Base-by-base conservation (phyloP, 2,888 invertebrate species). In the Pterobdella sp. region DNA sequence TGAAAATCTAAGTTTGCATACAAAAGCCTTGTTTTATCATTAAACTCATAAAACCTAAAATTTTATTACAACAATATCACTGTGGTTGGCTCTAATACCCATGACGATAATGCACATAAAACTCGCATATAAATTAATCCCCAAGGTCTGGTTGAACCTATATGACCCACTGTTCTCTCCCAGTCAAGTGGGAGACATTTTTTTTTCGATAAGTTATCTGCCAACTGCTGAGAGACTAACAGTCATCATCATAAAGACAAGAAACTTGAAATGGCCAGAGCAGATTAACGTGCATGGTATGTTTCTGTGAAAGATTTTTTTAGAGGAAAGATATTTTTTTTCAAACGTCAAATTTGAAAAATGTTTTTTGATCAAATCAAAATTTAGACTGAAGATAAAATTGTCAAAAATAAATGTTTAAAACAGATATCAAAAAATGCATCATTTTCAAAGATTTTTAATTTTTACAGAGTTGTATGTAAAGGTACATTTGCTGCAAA, bases 141-240 rank as follows among this genome's bases (percentile, higher is more conserved):
- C 89, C 67, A 90, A 90, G 70, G 89, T 90, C n/a, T 91, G 91
- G 90, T 87, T 91, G 74, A 88, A 90, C 0, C 85, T 91, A 1
- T 87, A 89, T 0, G 90, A 90, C 22, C n/a, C 32, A 60, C 77
- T 77, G 49, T 83, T 88, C 87, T 87, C 85, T 81, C 87, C 87
- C 32, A 88, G 89, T 3, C 89, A 89, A 80, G 88, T 89, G 80
- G 91, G 91, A 7, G 91, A 91, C 81, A 85, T 91, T 31, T 88
- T 91, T 89, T 90, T 91, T 82, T 91, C 91, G 0, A 82, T 91
- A 68, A 90, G 90, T 80, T 91, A 91, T 81, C 85, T 91, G 76
- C 91, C 91, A 29, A 91, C 91, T 1, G 91, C 91, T 10, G 91
- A 91, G 82, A 86, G 91, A 70, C 86, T 91, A 31, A 91, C 91